phyloP scores from a whole-genome alignment of 2,888 invertebrate genomes.

The Dicycla oo region DNA sequence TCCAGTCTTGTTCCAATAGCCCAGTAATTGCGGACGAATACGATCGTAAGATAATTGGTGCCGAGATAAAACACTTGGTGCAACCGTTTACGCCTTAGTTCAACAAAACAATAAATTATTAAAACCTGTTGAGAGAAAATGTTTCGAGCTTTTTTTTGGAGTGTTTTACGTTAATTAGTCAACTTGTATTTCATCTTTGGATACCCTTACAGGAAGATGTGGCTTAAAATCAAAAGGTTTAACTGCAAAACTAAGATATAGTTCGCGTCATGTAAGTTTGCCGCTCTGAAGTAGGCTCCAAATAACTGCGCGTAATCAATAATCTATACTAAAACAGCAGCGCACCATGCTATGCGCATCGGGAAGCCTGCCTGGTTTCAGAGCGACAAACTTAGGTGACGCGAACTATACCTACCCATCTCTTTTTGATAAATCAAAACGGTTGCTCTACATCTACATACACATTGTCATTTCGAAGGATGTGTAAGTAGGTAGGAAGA shows the following conservation, averaged over 20 bases:
- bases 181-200: neutral
- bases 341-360: too few species aligned
- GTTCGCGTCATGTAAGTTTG: too few species aligned
- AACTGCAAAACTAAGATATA: too few species aligned
- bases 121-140: conserved; percentile 22
- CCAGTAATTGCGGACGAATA: conserved; percentile 43
- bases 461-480: neutral
- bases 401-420: too few species aligned
- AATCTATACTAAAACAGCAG: too few species aligned
- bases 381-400: too few species aligned
- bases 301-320: too few species aligned
- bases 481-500: neutral
- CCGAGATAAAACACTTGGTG: conserved; percentile 31
- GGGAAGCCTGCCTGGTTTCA: too few species aligned
- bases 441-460: too few species aligned
- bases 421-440: neutral
- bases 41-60: conserved; percentile 46
- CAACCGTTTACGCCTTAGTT: conserved; percentile 21
- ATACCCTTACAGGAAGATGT: neutral
- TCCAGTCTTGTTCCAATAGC: too few species aligned
- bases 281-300: too few species aligned
- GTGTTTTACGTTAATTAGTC: neutral
- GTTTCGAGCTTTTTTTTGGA: conserved; percentile 11
- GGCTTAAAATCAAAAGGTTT: neutral
- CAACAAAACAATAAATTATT: conserved; percentile 21